Conservation (phyloP, 1,140 invertebrate species). For the Neodiprion virginianus region DNA sequence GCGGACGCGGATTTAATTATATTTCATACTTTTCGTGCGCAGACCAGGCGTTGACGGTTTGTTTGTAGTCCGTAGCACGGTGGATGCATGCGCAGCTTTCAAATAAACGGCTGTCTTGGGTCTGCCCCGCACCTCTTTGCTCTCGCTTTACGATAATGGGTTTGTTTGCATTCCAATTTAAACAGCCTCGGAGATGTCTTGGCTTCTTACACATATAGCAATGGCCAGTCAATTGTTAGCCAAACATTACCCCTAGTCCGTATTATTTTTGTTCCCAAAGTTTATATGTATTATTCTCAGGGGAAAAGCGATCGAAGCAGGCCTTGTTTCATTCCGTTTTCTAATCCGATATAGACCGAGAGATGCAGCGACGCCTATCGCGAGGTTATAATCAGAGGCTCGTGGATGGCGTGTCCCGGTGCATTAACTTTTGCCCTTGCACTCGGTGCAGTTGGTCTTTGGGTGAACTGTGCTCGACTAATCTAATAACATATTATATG, state of each 20-base stretch:
- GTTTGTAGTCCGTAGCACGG: constrained; percentile 33
- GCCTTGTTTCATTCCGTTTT: background rate
- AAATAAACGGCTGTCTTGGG: constrained; percentile 50
- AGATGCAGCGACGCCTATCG: background rate
- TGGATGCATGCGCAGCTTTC: constrained; percentile 37
- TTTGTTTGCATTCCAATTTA: constrained; percentile 58
- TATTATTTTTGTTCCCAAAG: too few relatives aligned
- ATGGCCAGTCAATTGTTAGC: background rate
- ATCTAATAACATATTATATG: constrained; percentile 36
- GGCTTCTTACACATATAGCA: background rate
- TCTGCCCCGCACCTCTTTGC: constrained; percentile 32
- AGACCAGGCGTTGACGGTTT: constrained; percentile 42
- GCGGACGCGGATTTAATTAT: constrained; percentile 53
- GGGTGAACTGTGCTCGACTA: constrained; percentile 23
- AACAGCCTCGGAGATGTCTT: constrained; percentile 37
- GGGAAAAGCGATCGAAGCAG: background rate
- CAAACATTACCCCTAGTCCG: too few relatives aligned
- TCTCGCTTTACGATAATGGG: constrained; percentile 57
- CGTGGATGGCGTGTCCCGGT: constrained; percentile 48
- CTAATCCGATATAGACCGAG: background rate
- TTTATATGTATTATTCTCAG: too few relatives aligned
- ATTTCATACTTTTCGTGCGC: constrained; percentile 56
- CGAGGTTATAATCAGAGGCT: background rate
- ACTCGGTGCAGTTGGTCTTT: constrained; percentile 8
- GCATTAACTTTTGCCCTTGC: constrained; percentile 47